Conservation (phyloP, 2,888 invertebrate species). For the Temnothorax ravouxi region DNA sequence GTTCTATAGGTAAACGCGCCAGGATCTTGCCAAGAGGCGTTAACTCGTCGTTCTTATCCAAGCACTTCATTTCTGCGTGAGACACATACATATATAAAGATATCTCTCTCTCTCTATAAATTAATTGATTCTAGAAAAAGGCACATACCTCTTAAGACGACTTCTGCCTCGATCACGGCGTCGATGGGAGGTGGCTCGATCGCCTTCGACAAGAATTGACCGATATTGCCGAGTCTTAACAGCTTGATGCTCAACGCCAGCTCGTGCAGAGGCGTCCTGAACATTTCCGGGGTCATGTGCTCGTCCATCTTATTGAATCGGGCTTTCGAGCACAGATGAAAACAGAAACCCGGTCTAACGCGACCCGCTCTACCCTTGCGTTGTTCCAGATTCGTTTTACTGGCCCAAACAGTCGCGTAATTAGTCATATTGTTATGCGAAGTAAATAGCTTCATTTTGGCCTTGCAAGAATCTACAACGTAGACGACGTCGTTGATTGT, state of each 20-base stretch:
- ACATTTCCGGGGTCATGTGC: slow-evolving; percentile 98
- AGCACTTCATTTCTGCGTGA: slow-evolving; percentile 94
- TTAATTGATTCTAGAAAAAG: neutral
- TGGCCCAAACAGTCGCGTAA: slow-evolving; percentile 98
- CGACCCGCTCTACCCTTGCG: slow-evolving; percentile 98
- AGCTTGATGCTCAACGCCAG: slow-evolving; percentile 96
- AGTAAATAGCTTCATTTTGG: slow-evolving; percentile 98
- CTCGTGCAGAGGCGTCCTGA: slow-evolving; percentile 98
- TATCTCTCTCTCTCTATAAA: neutral
- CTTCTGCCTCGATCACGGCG: slow-evolving; percentile 99
- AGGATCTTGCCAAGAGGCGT: slow-evolving; percentile 97
- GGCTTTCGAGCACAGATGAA: slow-evolving; percentile 95
- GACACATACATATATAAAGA: slow-evolving; percentile 27
- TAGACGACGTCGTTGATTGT: slow-evolving; percentile 99
- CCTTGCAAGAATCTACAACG: slow-evolving; percentile 98
- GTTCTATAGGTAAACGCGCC: slow-evolving; percentile 98
- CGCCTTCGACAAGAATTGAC: slow-evolving; percentile 97
- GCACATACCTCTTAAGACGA: slow-evolving; percentile 88
- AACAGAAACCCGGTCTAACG: slow-evolving; percentile 97
- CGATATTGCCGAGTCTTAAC: slow-evolving; percentile 95
- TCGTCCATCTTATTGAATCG: slow-evolving; percentile 92
- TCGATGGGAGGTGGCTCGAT: slow-evolving; percentile 99
- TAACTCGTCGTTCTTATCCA: slow-evolving; percentile 94
- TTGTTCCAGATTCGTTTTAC: slow-evolving; percentile 97
- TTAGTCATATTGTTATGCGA: slow-evolving; percentile 99